Percentiles rank a stretch among this genome's conserved stretches.
phyloP scores from a whole-genome alignment of 2,797 vertebrate species.

The Chiroxiphia lanceolata region DNA sequence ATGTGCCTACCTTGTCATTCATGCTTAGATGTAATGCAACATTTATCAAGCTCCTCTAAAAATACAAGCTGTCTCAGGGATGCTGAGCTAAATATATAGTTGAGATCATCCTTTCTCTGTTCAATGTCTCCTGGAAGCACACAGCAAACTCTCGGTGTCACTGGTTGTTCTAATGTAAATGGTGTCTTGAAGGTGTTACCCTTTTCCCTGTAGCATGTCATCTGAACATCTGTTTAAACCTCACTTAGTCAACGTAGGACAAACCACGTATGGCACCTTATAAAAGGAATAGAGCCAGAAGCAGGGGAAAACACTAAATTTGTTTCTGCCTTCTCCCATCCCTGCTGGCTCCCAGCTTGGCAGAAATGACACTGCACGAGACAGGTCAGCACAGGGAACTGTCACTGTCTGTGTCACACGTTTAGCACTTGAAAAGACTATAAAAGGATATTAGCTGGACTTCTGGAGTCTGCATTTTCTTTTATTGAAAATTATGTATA shows the following conservation, averaged over 20 bases:
- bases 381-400: not conserved
- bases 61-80: slow-evolving; percentile 54
- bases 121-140: not conserved
- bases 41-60: slow-evolving; percentile 62
- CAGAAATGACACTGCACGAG: not conserved
- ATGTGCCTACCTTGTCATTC: not conserved
- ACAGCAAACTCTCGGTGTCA: not conserved
- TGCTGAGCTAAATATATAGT: slow-evolving; percentile 54
- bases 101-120: slow-evolving; percentile 48
- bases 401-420: fast-evolving
- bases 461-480: not conserved
- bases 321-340: not conserved
- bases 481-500: not conserved
- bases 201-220: not conserved
- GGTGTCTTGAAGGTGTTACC: not conserved
- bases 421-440: not conserved
- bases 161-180: not conserved
- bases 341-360: not conserved
- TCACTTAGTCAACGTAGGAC: not conserved
- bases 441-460: not conserved
- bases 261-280: not conserved
- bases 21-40: slow-evolving; percentile 44
- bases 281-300: not conserved
- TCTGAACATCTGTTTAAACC: not conserved
- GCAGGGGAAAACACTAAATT: not conserved